Conservation (phyloP, 2,888 invertebrate genomes). For the Hyppa rectilinea region DNA sequence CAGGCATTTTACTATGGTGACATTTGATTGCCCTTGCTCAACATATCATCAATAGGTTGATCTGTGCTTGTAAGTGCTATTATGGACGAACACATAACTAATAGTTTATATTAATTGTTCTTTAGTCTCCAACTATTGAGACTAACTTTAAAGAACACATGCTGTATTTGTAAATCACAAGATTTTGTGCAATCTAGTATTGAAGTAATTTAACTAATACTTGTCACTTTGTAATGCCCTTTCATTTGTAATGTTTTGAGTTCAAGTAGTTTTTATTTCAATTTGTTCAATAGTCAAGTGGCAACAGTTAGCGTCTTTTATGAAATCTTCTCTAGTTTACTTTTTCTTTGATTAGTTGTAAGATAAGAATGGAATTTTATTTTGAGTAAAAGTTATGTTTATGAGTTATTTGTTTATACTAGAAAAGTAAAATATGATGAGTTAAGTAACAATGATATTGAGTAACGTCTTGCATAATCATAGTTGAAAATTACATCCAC, state of each 20-base stretch:
- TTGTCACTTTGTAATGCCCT: constrained; percentile 43
- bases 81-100: constrained; percentile 27
- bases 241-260: constrained; percentile 19
- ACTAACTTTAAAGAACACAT: constrained; percentile 10
- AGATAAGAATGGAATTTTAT: constrained; percentile 58
- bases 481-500: constrained; percentile 35
- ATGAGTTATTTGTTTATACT: constrained; percentile 38
- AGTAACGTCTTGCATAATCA: constrained; percentile 24
- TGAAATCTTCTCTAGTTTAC: constrained; percentile 33
- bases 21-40: background rate
- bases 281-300: constrained; percentile 47
- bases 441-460: constrained; percentile 34
- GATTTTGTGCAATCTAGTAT: constrained; percentile 65
- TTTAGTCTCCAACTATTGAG: constrained; percentile 18
- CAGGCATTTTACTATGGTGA: constrained; percentile 7
- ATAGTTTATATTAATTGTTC: constrained; percentile 17
- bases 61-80: constrained; percentile 7
- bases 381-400: constrained; percentile 40
- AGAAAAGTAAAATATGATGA: constrained; percentile 21
- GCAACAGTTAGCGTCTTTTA: constrained; percentile 35
- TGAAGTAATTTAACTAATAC: constrained; percentile 35
- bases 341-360: constrained; percentile 35
- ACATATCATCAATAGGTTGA: constrained; percentile 12
- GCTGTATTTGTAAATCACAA: constrained; percentile 58
- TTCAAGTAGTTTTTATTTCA: constrained; percentile 22